Evolutionary conservation across 2,888 invertebrate species (phyloP).

Genomic region (Sphaerophoria rueppellii): DNA sequence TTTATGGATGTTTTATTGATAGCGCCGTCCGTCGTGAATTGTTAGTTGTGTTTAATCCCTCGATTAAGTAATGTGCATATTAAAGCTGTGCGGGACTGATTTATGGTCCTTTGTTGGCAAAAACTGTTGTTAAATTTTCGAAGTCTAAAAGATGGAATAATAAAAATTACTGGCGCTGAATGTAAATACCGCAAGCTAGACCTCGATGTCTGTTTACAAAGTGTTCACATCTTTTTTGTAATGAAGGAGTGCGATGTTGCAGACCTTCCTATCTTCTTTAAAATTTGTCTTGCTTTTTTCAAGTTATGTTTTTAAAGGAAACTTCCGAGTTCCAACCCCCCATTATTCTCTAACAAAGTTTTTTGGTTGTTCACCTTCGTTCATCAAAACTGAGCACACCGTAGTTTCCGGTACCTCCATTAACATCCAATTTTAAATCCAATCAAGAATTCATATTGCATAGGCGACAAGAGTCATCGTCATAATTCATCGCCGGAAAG

Average conservation of each 20-base stretch:
- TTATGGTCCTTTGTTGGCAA: slow-evolving; percentile 45
- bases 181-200: too few relatives aligned
- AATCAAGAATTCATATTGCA: slow-evolving; percentile 58
- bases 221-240: too few relatives aligned
- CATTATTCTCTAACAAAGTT: background rate
- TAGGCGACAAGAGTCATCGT: slow-evolving; percentile 31
- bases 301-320: too few relatives aligned
- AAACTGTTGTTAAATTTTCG: background rate
- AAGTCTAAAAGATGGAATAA: too few relatives aligned
- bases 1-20: slow-evolving; percentile 57
- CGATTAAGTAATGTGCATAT: slow-evolving; percentile 11
- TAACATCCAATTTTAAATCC: slow-evolving; percentile 10
- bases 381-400: background rate
- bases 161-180: too few relatives aligned
- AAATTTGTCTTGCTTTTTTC: too few relatives aligned
- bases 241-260: too few relatives aligned
- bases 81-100: slow-evolving; percentile 41
- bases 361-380: background rate
- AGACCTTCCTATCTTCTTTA: too few relatives aligned
- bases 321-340: too few relatives aligned
- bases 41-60: slow-evolving; percentile 48
- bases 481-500: slow-evolving; percentile 68
- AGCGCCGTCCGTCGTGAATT: slow-evolving; percentile 56
- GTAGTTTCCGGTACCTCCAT: slow-evolving; percentile 52
- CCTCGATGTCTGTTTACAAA: too few relatives aligned